A percentile compares a stretch with the other conserved stretches of the same genome.
Conservation (phyloP, 2,797 vertebrate genomes). For the Anguilla marmorata region DNA sequence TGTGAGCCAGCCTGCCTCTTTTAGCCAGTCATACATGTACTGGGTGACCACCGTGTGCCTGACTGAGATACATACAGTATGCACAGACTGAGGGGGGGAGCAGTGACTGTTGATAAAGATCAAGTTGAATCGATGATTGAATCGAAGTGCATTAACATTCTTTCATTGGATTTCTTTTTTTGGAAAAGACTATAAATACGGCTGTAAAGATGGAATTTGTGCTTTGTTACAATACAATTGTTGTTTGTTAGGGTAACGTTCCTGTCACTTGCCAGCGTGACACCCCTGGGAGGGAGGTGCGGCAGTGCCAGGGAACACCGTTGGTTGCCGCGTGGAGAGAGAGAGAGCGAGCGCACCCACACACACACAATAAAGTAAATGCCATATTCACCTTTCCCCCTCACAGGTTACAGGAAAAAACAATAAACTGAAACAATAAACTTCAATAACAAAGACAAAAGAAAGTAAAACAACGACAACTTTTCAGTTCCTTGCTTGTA, state of each 20-base stretch:
- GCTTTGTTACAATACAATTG: background rate
- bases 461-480: too few relatives aligned
- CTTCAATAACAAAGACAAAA: too few relatives aligned
- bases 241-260: background rate
- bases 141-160: background rate
- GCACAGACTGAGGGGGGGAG: background rate
- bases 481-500: too few relatives aligned
- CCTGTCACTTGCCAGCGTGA: too few relatives aligned
- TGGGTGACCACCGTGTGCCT: background rate
- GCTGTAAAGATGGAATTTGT: background rate
- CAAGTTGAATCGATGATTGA: background rate
- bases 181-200: background rate
- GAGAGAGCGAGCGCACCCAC: too few relatives aligned
- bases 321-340: too few relatives aligned
- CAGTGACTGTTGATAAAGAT: background rate
- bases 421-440: too few relatives aligned
- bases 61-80: background rate
- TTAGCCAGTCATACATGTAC: background rate
- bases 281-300: too few relatives aligned
- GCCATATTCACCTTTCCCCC: too few relatives aligned
- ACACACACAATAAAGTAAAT: too few relatives aligned
- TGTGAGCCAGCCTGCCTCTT: background rate
- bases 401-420: too few relatives aligned
- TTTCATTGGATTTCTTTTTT: background rate
- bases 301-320: too few relatives aligned